Base-by-base conservation (phyloP, 2,888 invertebrate species). In the Coelopa pilipes region DNA sequence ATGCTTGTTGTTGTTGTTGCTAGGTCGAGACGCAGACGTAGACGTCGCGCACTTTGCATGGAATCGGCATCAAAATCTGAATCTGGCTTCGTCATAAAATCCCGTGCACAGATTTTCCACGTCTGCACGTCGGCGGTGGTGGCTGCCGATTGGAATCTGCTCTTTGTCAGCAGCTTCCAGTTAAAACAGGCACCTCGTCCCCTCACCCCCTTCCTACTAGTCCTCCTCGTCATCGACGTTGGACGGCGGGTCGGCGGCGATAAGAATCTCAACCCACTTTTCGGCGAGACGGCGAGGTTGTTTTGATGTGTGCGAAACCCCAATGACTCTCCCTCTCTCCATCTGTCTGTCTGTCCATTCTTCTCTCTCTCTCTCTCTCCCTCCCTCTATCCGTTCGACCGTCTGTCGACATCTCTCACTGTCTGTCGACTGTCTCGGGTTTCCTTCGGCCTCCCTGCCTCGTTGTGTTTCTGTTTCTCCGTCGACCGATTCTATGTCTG, bases 201-300 rank as follows among this genome's bases (percentile, higher is more conserved):
- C n/a, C n/a, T n/a, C n/a, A n/a, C n/a, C 19, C 57, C 57, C 15
- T 9, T 3, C 53, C 17, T 17, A 53, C 17, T 9, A 7, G 53
- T 9, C 17, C 5, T 53, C 17, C 3, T 53, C 17, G 53, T 53
- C 17, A 53, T 53, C 17, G 10, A 15, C 24, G 17, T 59, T 59
- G 1, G 34, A 12, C 2, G n/a, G 7, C 3, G 53, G 50, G 19
- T 67, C 24, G 1, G 24, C 24, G 19, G 24, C 60, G 60, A 62
- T 21, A 67, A 67, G 13, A 67, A n/a, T 50, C 53, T 50, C 67
- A 67, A 60, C 70, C 70, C 70, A 70, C 47, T 70, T 60, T 70
- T 24, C 49, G 49, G 11, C 21, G 59, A 47, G 59, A 19, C 53
- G 66, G n/a, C 15, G 53, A 21, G 65, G 5, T 21, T 62, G 62